These are phyloP conservation scores for Scaptomyza flava DNA, from an alignment of 2,888 invertebrate genomes.

Conservation along the genomic window DNA sequence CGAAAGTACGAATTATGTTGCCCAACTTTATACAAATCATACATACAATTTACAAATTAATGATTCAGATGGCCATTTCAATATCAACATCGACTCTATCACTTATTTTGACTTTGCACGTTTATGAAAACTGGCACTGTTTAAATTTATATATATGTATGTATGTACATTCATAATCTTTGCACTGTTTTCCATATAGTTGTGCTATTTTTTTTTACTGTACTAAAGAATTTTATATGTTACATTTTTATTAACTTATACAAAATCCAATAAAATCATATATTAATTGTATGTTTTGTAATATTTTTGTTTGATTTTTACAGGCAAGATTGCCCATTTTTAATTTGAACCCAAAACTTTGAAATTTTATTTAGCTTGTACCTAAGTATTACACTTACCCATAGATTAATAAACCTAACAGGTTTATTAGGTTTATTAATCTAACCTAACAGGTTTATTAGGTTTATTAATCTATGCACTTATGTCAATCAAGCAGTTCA, in stretches of 20 bases:
- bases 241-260: conserved; percentile 47
- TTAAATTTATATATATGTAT: conserved; percentile 24
- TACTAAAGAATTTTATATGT: conserved; percentile 55
- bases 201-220: conserved; percentile 61
- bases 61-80: conserved; percentile 66
- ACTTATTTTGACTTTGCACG: background rate
- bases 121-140: conserved; percentile 5
- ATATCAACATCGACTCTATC: conserved; percentile 30
- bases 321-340: conserved; percentile 1
- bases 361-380: background rate
- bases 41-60: conserved; percentile 18
- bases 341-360: background rate
- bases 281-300: conserved; percentile 20
- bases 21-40: conserved; percentile 54
- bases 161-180: conserved; percentile 19
- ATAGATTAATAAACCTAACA: too few relatives aligned
- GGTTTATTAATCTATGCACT: too few relatives aligned
- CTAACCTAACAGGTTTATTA: too few relatives aligned
- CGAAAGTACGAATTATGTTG: conserved; percentile 73
- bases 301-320: background rate
- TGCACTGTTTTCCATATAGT: conserved; percentile 38
- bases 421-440: too few relatives aligned
- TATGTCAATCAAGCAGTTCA: too few relatives aligned
- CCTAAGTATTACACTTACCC: too few relatives aligned
- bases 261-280: conserved; percentile 57